These are phyloP conservation scores for Propithecus coquereli DNA, from an alignment of 2,113 vertebrate genomes.

Conservation along the genomic window DNA sequence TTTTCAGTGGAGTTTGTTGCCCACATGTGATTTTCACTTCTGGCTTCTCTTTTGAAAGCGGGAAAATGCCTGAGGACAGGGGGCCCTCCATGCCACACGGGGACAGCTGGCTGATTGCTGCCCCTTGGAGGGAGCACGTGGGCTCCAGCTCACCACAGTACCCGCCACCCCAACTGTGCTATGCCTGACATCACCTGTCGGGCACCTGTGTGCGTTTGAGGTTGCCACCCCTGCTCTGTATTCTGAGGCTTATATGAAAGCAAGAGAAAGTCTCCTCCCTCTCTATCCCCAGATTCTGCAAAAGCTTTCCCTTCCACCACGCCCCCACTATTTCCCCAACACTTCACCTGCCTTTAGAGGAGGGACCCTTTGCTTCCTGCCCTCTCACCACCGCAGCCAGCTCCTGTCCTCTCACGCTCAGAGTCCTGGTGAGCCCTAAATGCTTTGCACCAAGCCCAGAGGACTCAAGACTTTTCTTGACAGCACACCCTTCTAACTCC, in stretches of 20 bases:
- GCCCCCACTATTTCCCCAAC: not conserved
- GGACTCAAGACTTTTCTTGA: not conserved
- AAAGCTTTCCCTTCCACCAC: not conserved
- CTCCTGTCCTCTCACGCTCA: not conserved
- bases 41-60: not conserved
- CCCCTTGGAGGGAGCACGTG: not conserved
- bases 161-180: not conserved
- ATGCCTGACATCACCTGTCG: not conserved
- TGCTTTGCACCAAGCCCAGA: not conserved
- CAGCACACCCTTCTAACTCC: not conserved
- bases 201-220: not conserved
- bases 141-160: not conserved
- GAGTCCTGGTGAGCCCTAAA: not conserved
- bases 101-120: too few relatives aligned
- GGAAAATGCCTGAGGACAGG: not conserved
- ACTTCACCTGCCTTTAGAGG: not conserved
- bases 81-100: rapidly evolving
- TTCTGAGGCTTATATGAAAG: not conserved
- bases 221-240: not conserved
- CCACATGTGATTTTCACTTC: not conserved
- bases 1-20: not conserved
- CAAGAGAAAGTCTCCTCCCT: not conserved
- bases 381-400: not conserved
- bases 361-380: not conserved
- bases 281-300: not conserved